Percentiles rank a stretch among this genome's conserved stretches.
phyloP scores from a whole-genome alignment of 1,140 invertebrate genomes.

The Rhizoglyphus robini region DNA sequence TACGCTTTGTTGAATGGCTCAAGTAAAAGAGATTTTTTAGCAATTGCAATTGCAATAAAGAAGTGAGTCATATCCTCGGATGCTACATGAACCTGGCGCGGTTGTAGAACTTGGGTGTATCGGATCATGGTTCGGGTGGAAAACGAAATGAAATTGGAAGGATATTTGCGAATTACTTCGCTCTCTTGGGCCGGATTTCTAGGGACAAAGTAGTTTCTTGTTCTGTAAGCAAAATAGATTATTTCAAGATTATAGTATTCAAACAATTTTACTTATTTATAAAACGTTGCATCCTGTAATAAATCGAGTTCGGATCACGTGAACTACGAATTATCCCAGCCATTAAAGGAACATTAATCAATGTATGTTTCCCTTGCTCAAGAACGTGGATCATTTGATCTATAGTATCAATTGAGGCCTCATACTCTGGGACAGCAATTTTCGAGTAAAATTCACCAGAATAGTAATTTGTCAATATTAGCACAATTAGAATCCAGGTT shows the following conservation, averaged over 20 bases:
- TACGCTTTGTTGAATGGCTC: not conserved
- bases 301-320: not conserved
- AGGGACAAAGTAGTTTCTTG: not conserved
- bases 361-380: not conserved
- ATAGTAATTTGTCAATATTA: not conserved
- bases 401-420: not conserved
- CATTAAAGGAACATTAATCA: not conserved
- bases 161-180: not conserved
- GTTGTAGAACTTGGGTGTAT: too few species aligned
- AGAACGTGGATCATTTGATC: not conserved
- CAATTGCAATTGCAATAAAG: not conserved
- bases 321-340: not conserved
- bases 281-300: too few species aligned
- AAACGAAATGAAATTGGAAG: not conserved
- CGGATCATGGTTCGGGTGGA: not conserved
- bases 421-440: not conserved
- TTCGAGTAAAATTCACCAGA: not conserved
- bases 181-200: not conserved
- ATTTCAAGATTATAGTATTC: not conserved
- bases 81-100: not conserved
- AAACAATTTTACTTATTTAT: too few species aligned
- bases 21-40: not conserved
- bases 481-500: not conserved
- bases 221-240: not conserved
- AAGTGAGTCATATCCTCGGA: not conserved